Percentiles rank a stretch among this genome's conserved stretches.
Conservation (phyloP, 1,140 invertebrate genomes). For the Drosophila paulistorum region DNA sequence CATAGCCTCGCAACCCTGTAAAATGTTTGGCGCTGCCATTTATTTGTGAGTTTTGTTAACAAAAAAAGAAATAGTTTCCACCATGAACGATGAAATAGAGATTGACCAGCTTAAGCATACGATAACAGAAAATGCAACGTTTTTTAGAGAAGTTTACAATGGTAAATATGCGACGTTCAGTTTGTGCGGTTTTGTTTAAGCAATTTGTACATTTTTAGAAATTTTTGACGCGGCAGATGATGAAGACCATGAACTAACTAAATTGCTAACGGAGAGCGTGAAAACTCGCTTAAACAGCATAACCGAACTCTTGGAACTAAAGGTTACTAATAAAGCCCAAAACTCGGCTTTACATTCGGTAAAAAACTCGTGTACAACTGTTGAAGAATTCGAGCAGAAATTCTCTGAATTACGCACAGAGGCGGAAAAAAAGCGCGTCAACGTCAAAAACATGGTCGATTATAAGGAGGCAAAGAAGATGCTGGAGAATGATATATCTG, state of each 20-base stretch:
- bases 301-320: background rate
- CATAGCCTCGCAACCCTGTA: background rate
- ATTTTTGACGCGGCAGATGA: background rate
- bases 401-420: constrained; percentile 12
- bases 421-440: constrained; percentile 26
- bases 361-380: background rate
- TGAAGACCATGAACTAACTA: background rate
- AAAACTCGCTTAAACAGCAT: background rate
- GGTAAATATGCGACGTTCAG: background rate
- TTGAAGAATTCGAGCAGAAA: background rate
- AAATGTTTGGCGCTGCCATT: background rate
- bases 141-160: background rate
- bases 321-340: background rate
- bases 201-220: background rate
- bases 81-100: background rate
- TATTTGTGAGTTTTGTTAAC: background rate
- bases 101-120: background rate
- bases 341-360: background rate
- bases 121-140: background rate
- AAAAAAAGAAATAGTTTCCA: background rate
- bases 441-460: background rate
- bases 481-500: background rate
- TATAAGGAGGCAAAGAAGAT: constrained; percentile 13
- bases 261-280: background rate
- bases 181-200: background rate